Conservation (phyloP, 2,113 vertebrate genomes). For the Mirounga angustirostris region DNA sequence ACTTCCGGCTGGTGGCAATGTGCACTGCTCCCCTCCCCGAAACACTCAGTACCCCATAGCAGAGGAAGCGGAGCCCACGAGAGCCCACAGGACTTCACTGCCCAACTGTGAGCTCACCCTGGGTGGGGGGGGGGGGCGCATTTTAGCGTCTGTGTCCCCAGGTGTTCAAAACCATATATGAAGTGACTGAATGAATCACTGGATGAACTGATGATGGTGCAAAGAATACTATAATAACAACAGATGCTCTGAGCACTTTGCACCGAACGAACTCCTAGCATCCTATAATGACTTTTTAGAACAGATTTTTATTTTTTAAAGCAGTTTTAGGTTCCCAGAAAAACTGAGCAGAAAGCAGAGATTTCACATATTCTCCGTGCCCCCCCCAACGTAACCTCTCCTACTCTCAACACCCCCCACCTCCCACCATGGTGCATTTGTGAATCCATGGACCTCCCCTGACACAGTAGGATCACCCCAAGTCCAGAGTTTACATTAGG, state of each 20-base stretch:
- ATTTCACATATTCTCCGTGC: neutral
- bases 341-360: neutral
- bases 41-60: neutral
- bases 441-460: rapidly evolving
- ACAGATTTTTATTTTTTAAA: neutral
- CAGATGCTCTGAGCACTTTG: neutral
- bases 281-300: neutral
- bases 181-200: neutral
- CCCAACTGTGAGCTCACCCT: neutral
- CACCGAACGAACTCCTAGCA: rapidly evolving
- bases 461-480: neutral
- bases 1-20: neutral
- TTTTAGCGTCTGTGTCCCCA: neutral
- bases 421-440: neutral
- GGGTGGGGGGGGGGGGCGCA: neutral
- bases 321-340: neutral
- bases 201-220: neutral
- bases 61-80: neutral
- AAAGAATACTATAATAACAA: neutral
- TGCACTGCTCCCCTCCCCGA: neutral
- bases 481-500: neutral
- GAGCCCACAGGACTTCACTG: neutral
- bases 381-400: too few relatives aligned
- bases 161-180: neutral
- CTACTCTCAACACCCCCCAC: neutral